Evolutionary conservation across 2,888 invertebrate genomes (phyloP), one percentile per base, ranked within the genome.

Genomic region (Plusia festucae): DNA sequence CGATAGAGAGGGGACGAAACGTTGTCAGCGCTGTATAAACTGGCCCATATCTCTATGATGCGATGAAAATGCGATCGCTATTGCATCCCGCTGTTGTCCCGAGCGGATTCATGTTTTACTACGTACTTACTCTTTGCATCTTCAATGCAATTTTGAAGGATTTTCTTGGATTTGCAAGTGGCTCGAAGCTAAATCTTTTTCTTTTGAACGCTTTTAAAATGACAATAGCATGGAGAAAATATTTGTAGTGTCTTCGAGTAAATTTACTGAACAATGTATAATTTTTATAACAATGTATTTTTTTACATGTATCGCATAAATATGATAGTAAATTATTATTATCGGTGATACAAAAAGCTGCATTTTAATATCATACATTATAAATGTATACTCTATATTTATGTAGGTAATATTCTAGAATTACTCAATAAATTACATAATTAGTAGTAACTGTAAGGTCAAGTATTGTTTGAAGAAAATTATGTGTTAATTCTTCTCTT

Each of bases 401-500:
- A 27, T 27, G 27, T 27, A 24, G 24, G 24, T 24, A 24, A 2
- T 3, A 3, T 24, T 3, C 5, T 24, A 24, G n/a, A 2, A 24
- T 24, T 7, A 27, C 8, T 27, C 3, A 8, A 27, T 8, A 27
- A 24, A 24, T 24, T 27, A 27, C 3, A 5, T 27, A 27, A 7
- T 9, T 7, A 9, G 0, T 30, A 34, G 34, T 34, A 15, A 15
- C 40, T 40, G 2, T 2, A 40, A 40, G n/a, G n/a, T 4, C 6
- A n/a, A n/a, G n/a, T n/a, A n/a, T n/a, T 40, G 40, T 55, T 64
- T 56, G 77, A 81, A 79, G 74, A 74, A 77, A 82, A 82, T 82
- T 78, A 79, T 72, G 68, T 66, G 61, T 70, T 71, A 73, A 78
- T 78, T 78, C 78, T 81, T 81, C 73, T 68, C 80, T 62, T 76